These are phyloP conservation scores for Scolopax rusticola DNA, from an alignment of 2,797 vertebrate species.

Conservation along the genomic window DNA sequence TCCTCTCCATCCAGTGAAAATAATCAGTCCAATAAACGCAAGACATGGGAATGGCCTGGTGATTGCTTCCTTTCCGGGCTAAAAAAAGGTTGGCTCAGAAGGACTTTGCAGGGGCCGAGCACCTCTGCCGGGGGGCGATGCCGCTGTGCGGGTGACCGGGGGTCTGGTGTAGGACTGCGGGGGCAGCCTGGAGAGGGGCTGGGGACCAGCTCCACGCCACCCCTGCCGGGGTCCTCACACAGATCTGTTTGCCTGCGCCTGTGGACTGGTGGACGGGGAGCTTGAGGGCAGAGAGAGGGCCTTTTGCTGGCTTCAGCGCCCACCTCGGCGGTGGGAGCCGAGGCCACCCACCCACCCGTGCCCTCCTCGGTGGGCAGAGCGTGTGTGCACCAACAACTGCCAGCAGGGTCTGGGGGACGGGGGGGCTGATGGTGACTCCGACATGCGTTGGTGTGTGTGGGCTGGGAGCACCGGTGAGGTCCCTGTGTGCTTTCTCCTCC, in stretches of 20 bases:
- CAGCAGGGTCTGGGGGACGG: not conserved
- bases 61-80: constrained; percentile 24
- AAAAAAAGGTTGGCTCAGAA: not conserved
- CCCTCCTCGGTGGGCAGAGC: accelerated
- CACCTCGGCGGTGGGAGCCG: accelerated
- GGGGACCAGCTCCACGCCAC: not conserved
- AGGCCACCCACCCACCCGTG: accelerated
- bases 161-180: accelerated
- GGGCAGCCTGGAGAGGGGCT: not conserved
- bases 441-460: not conserved
- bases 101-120: not conserved
- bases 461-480: constrained; percentile 4
- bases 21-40: not conserved
- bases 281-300: not conserved
- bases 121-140: accelerated
- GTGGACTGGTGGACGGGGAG: not conserved
- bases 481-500: constrained; percentile 23
- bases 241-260: not conserved
- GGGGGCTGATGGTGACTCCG: not conserved
- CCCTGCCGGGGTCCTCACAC: not conserved
- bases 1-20: not conserved
- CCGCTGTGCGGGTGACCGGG: accelerated
- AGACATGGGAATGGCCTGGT: not conserved
- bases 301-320: not conserved
- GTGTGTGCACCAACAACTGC: not conserved